Conservation (phyloP, 2,888 invertebrate genomes). For the Drosophila kambysellisi region DNA sequence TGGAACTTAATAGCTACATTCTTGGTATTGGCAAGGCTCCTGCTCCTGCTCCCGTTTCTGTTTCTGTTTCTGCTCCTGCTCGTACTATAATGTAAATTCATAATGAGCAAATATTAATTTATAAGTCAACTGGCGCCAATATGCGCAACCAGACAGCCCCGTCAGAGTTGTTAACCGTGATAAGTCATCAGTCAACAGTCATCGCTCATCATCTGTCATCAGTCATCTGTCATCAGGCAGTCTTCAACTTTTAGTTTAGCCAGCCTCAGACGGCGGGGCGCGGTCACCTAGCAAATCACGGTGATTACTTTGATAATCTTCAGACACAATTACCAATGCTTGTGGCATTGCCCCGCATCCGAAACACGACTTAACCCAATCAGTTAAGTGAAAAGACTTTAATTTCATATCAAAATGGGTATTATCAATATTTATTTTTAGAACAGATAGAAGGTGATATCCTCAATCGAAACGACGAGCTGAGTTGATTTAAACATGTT, state of each 20-base stretch:
- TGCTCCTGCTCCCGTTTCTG: background rate
- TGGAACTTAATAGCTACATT: background rate
- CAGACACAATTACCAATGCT: background rate
- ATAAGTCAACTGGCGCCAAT: background rate
- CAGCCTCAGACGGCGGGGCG: background rate
- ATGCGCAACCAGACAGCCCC: background rate
- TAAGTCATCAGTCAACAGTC: background rate
- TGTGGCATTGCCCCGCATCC: background rate
- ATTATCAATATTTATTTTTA: background rate
- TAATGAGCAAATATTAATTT: background rate
- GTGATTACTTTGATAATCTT: background rate
- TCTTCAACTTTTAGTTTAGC: background rate
- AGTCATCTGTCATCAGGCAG: background rate
- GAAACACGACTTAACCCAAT: background rate
- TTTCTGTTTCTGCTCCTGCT: background rate
- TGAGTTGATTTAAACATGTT: background rate
- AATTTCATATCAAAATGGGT: background rate
- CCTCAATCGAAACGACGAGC: background rate
- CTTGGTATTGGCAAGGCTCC: background rate
- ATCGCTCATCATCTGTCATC: slow-evolving; percentile 5
- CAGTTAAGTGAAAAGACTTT: background rate
- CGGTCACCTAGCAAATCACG: background rate
- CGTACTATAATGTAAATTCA: background rate
- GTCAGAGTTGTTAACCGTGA: background rate
- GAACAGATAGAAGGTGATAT: background rate